Conservation (phyloP, 2,113 vertebrate genomes). For the Dasyprocta punctata region DNA sequence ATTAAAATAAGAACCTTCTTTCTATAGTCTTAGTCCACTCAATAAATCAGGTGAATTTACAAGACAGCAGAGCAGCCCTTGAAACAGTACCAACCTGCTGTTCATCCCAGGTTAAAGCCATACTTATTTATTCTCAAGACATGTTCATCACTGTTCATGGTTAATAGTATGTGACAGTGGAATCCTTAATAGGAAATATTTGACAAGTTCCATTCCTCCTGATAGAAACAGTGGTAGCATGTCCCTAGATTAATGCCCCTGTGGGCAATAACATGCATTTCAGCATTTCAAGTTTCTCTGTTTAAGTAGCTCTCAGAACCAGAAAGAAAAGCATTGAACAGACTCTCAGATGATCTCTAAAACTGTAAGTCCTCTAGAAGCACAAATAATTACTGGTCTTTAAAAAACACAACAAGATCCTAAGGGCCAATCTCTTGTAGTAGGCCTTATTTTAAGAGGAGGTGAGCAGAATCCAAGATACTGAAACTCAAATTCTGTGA, state of each 20-base stretch:
- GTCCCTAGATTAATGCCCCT: not conserved
- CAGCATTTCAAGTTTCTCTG: not conserved
- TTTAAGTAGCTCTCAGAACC: not conserved
- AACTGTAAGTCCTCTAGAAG: constrained; percentile 2
- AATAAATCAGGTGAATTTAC: not conserved
- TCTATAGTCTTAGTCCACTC: not conserved
- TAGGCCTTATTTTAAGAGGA: not conserved
- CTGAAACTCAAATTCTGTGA: not conserved
- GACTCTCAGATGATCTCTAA: not conserved
- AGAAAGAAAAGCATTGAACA: constrained; percentile 29
- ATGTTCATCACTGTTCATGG: not conserved
- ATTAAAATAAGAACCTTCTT: constrained; percentile 12
- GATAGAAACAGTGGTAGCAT: not conserved
- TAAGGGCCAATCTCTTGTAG: constrained; percentile 6
- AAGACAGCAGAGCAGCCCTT: not conserved
- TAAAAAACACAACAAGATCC: not conserved
- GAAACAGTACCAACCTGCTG: not conserved
- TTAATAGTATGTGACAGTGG: not conserved
- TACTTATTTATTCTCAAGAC: not conserved
- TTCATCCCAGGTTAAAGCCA: not conserved
- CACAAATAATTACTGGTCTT: constrained; percentile 41
- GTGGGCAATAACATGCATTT: not conserved
- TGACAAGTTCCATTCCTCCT: not conserved
- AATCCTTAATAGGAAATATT: not conserved
- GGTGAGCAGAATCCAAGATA: not conserved